These are phyloP conservation scores for Muntiacus muntjak DNA, from an alignment of 2,113 vertebrate genomes.

Conservation along the genomic window DNA sequence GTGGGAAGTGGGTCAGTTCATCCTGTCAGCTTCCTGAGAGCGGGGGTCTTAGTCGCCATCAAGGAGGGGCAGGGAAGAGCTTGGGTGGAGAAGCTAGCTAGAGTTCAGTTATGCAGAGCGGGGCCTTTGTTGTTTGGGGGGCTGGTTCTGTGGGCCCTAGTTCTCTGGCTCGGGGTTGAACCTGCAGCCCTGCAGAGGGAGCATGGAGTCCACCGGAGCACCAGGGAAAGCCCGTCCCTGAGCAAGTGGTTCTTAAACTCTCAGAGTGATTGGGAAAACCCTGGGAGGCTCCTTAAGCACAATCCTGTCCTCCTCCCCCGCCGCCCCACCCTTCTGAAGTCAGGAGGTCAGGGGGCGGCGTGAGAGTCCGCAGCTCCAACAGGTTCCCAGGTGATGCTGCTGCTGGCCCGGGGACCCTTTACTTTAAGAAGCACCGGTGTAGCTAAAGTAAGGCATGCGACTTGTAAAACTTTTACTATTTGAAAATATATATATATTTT, in stretches of 20 bases:
- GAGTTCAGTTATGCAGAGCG: rapidly evolving
- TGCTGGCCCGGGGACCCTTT: background rate
- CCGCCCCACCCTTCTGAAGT: rapidly evolving
- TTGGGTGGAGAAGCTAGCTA: rapidly evolving
- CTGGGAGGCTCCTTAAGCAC: rapidly evolving
- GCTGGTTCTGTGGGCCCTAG: background rate
- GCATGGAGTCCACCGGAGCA: background rate
- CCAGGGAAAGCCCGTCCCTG: background rate
- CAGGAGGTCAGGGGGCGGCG: rapidly evolving
- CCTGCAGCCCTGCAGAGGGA: background rate
- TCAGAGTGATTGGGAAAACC: rapidly evolving
- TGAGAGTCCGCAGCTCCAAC: rapidly evolving
- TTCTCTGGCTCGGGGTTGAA: background rate
- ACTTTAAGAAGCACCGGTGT: rapidly evolving
- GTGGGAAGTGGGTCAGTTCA: rapidly evolving
- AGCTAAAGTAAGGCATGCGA: background rate
- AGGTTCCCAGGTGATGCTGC: rapidly evolving
- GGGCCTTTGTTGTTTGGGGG: background rate
- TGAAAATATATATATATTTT: background rate
- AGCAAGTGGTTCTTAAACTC: background rate
- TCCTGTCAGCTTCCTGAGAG: rapidly evolving
- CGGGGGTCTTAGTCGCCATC: background rate
- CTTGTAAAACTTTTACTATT: background rate
- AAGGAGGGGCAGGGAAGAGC: background rate
- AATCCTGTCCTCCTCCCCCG: rapidly evolving